Percentiles rank a stretch among this genome's conserved stretches.
These are phyloP conservation scores for Lasiurus cinereus DNA, from an alignment of 2,113 vertebrate genomes.

Conservation along the genomic window DNA sequence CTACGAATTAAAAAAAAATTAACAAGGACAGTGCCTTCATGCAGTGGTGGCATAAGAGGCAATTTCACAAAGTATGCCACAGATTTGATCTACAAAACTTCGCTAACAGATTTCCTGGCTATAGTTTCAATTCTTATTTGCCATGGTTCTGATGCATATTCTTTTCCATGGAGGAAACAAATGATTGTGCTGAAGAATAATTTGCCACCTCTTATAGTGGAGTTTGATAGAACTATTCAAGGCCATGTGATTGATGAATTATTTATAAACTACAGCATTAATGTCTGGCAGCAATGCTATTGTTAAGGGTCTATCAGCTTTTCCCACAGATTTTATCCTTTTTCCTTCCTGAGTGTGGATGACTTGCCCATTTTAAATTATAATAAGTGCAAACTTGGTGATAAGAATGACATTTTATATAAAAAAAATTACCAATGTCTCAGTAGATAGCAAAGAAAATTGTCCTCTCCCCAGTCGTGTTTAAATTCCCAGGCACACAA, in stretches of 20 bases:
- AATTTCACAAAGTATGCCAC: background rate
- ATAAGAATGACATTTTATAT: constrained; percentile 36
- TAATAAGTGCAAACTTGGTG: constrained; percentile 53
- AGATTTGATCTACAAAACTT: constrained; percentile 71
- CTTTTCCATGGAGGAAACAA: constrained; percentile 79
- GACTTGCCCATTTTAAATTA: constrained; percentile 74
- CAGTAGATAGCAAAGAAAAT: constrained; percentile 25
- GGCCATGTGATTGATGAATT: constrained; percentile 76
- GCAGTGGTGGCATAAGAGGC: background rate
- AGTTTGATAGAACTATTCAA: constrained; percentile 80
- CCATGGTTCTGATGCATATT: constrained; percentile 32
- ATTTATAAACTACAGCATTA: constrained; percentile 66
- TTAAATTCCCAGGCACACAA: background rate
- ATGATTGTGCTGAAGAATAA: constrained; percentile 80
- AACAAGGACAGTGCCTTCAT: constrained; percentile 39
- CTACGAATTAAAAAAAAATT: constrained; percentile 69
- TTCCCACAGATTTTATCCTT: constrained; percentile 18
- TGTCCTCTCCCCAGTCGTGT: constrained; percentile 19
- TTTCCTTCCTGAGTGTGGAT: constrained; percentile 32
- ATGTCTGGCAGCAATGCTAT: background rate
- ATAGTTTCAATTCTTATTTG: constrained; percentile 71
- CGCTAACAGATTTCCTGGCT: constrained; percentile 72
- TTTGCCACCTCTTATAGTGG: constrained; percentile 78
- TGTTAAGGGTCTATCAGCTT: constrained; percentile 64
- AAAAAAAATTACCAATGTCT: constrained; percentile 53